These are phyloP conservation scores for Nymphalis polychloros DNA, from an alignment of 2,888 invertebrate genomes.

Conservation along the genomic window DNA sequence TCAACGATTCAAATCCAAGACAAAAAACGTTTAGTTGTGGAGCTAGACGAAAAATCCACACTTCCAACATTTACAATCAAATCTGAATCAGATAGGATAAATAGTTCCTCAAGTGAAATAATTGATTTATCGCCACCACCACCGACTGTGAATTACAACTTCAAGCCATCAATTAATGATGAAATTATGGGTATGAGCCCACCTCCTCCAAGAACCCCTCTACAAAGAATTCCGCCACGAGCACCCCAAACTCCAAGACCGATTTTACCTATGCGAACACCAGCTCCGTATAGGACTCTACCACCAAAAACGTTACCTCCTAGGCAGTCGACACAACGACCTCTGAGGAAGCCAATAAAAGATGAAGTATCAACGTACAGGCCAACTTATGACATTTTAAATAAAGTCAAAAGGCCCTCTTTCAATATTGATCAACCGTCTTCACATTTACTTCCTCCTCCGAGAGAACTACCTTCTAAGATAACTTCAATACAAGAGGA, in stretches of 20 bases:
- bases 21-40: constrained; percentile 71
- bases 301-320: constrained; percentile 63
- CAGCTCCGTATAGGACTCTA: constrained; percentile 62
- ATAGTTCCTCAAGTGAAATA: constrained; percentile 67
- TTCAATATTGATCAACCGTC: constrained; percentile 68
- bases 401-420: constrained; percentile 65
- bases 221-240: constrained; percentile 57
- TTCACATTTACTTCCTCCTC: constrained; percentile 68
- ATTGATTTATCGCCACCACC: constrained; percentile 79
- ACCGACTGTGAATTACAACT: constrained; percentile 68
- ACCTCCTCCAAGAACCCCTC: constrained; percentile 68
- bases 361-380: constrained; percentile 74
- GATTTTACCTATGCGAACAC: constrained; percentile 58
- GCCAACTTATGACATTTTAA: constrained; percentile 66
- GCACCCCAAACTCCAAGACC: constrained; percentile 61
- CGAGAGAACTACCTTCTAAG: constrained; percentile 56
- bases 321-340: constrained; percentile 58
- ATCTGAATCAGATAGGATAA: constrained; percentile 51
- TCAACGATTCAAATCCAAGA: constrained; percentile 73
- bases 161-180: constrained; percentile 70
- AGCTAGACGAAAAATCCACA: constrained; percentile 58
- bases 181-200: constrained; percentile 83
- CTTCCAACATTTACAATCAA: constrained; percentile 62
- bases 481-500: constrained; percentile 49
- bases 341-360: constrained; percentile 61